A percentile compares a stretch with the other conserved stretches of the same genome.
phyloP scores from a whole-genome alignment of 2,888 invertebrate genomes.

The Druceiella hillmani region DNA sequence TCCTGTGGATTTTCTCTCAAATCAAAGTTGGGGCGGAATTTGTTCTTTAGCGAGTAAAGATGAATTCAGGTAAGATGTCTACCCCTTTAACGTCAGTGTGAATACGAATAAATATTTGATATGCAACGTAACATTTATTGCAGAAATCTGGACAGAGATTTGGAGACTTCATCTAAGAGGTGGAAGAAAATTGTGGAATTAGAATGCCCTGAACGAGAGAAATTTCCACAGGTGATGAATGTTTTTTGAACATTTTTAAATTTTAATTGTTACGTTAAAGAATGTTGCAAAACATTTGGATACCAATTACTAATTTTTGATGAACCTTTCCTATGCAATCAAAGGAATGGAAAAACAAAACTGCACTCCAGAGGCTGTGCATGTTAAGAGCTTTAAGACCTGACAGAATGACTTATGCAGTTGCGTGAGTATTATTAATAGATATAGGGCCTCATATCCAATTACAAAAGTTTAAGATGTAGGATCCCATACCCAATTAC shows the following conservation, averaged over 20 bases:
- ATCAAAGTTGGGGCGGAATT: conserved; percentile 92
- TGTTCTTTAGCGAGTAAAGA: conserved; percentile 86
- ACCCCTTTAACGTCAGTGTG: no score
- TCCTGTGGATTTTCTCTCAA: conserved; percentile 91
- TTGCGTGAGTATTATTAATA: conserved; percentile 58
- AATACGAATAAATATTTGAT: conserved; percentile 2
- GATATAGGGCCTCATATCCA: no score
- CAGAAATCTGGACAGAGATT: conserved; percentile 92
- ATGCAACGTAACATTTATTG: conserved; percentile 1
- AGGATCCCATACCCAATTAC: no score
- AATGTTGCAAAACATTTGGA: background rate
- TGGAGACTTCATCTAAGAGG: conserved; percentile 92
- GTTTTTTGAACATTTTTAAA: background rate
- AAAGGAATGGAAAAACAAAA: conserved; percentile 93
- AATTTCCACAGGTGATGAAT: conserved; percentile 85
- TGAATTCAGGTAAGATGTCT: no score
- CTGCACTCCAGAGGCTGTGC: conserved; percentile 87
- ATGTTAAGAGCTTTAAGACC: conserved; percentile 92
- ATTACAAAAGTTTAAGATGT: no score
- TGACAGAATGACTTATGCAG: conserved; percentile 95
- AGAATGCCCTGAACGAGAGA: conserved; percentile 92
- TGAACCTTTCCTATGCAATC: conserved; percentile 13
- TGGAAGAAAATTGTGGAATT: conserved; percentile 97
- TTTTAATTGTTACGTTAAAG: background rate
- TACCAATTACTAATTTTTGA: background rate